Evolutionary conservation across 2,113 vertebrate genomes (phyloP).

Genomic region (Pygoscelis adeliae): DNA sequence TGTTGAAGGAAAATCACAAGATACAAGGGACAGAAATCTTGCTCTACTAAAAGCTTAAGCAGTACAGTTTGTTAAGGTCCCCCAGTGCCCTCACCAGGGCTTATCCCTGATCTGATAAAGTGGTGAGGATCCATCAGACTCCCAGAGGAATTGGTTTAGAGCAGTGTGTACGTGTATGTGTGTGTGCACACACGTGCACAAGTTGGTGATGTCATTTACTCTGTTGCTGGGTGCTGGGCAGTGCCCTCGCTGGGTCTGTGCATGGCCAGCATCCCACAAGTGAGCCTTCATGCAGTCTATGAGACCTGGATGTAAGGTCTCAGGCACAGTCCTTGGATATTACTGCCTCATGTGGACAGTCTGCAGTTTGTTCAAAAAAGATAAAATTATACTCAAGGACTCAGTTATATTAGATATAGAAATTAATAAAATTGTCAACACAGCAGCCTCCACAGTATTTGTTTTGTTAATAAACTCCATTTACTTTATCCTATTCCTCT

Average conservation of each 20-base stretch:
- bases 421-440: background rate
- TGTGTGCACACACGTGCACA: rapidly evolving
- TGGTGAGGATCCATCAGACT: background rate
- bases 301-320: background rate
- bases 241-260: rapidly evolving
- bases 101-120: background rate
- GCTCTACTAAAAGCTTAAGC: background rate
- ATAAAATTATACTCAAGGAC: background rate
- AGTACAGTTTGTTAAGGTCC: background rate
- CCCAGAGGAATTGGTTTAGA: background rate
- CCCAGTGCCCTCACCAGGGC: background rate
- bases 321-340: background rate
- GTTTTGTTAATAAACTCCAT: background rate
- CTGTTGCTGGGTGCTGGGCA: background rate
- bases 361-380: background rate
- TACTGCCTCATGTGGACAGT: background rate
- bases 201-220: background rate
- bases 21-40: background rate
- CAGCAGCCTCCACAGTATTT: background rate
- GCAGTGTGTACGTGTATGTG: no score
- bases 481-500: background rate
- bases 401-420: background rate
- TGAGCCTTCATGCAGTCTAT: background rate
- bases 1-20: background rate
- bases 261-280: background rate